Base-by-base conservation (phyloP, 1,140 invertebrate genomes). In the Carposina sasakii region DNA sequence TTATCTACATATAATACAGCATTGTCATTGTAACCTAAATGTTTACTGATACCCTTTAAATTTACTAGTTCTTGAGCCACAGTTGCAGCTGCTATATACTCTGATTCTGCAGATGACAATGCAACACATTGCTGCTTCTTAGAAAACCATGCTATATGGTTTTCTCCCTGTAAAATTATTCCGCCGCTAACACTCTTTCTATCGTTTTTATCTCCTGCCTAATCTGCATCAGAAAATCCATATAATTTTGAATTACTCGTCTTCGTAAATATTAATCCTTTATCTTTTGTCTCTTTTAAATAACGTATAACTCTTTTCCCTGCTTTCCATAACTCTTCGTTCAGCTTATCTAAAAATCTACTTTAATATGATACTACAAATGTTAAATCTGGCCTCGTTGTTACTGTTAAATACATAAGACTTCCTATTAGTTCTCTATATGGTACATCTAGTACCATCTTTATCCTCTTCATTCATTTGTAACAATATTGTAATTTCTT, bases 51-150 rank as follows among this genome's bases (percentile, higher is more conserved):
- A n/a, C n/a, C n/a, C n/a, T n/a, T n/a, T n/a, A n/a, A n/a, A n/a
- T n/a, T n/a, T n/a, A n/a, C n/a, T n/a, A n/a, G n/a, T n/a, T n/a
- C n/a, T n/a, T n/a, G n/a, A n/a, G n/a, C n/a, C n/a, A n/a, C n/a
- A n/a, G n/a, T n/a, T n/a, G n/a, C n/a, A n/a, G 59, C 48, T 16
- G 61, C 53, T 2, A 67, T 41, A 39, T 63, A 71, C 45, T 73
- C 67, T 9, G 61, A 54, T 33, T 70, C 62, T 8, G 53, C 53
- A 0, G 56, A 59, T 4, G 57, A 66, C 31, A 62, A 45, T 9
- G 65, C 48, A 0, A 65, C 58, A 2, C 43, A 43, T 1, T 47
- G 48, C 39, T 71, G 70, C 33, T 70, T 71, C 8, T 46, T 33
- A 4, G 54, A 57, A 9, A 24, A 44, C 67, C 72, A 76, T 1